These are phyloP conservation scores for Dallia pectoralis DNA, from an alignment of 2,797 vertebrate genomes.

Conservation along the genomic window DNA sequence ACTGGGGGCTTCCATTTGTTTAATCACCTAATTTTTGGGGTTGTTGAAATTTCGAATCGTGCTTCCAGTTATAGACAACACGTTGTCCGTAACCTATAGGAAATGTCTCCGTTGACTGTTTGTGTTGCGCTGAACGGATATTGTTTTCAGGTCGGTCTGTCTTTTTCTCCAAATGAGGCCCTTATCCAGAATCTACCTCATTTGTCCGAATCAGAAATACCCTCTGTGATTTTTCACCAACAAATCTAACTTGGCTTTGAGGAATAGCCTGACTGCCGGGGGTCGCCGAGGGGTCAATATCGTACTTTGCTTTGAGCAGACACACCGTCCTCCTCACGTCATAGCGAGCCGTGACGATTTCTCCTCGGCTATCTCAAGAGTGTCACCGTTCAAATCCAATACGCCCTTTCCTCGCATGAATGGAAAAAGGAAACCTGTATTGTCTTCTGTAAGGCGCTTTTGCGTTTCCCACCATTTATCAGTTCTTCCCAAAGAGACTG, in stretches of 20 bases:
- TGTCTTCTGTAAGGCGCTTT: conserved; percentile 37
- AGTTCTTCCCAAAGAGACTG: conserved; percentile 57
- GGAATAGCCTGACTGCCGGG: conserved; percentile 14
- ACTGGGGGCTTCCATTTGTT: neutral
- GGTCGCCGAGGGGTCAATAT: conserved; percentile 11
- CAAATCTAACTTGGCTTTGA: conserved; percentile 7
- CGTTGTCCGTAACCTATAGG: neutral
- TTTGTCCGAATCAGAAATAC: neutral
- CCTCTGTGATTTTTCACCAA: conserved; percentile 15
- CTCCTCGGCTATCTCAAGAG: conserved; percentile 32
- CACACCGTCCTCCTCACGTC: conserved; percentile 30
- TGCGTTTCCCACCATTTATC: conserved; percentile 60
- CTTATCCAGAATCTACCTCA: neutral
- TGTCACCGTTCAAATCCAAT: conserved; percentile 48
- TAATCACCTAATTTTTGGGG: neutral
- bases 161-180: neutral
- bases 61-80: neutral
- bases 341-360: neutral
- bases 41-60: neutral
- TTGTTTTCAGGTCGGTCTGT: neutral
- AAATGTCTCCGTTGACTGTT: neutral
- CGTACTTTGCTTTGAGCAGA: conserved; percentile 15
- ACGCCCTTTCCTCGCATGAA: conserved; percentile 61
- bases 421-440: conserved; percentile 33
- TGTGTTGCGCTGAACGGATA: neutral